Evolutionary conservation across 1,140 invertebrate genomes (phyloP), one percentile per base, ranked within the genome.

Genomic region (Rhynchophorus ferrugineus): DNA sequence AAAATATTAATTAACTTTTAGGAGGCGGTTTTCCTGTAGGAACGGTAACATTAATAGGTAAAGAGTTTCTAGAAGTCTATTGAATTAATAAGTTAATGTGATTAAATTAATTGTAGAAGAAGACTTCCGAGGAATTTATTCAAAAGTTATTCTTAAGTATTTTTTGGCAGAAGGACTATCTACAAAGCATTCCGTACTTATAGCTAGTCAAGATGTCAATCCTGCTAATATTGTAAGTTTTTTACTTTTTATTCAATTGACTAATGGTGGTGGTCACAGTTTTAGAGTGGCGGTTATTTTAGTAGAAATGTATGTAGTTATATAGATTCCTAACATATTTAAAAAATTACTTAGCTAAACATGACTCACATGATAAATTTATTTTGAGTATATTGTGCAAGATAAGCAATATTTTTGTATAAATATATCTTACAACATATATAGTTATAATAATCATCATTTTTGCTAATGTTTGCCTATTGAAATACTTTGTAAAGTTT

Each of bases 131-230:
- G 82, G 81, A 22, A 80, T 73, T 35, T 87, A 90, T 68, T 80
- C 84, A 19, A 81, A 84, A 71, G 71, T 87, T 20, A 69, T 91
- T 53, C 68, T 82, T 11, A 90, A 88, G 66, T 91, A 90, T 68
- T 93, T 87, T 58, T 67, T 89, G 56, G 84, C 88, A 19, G 89
- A 93, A 75, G 87, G 87, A 29, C 68, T 89, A 22, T 77, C 82
- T 11, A 82, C 77, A 52, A 75, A 79, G 18, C 88, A 93, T 70
- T 71, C 76, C 38, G 58, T 87, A 24, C 77, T 87, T 57, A 63
- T 91, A 49, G 82, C 81, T 44, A 86, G 83, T 61, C 75, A 83
- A 62, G 83, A 90, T 72, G 68, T 76, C 46, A 73, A 82, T 65
- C 80, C 85, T 13, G 63, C 75, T 9, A 70, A 79, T 57, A 70